A percentile compares a stretch with the other conserved stretches of the same genome.
Evolutionary conservation across 2,888 invertebrate genomes (phyloP).

Genomic region (Fragum fragum): DNA sequence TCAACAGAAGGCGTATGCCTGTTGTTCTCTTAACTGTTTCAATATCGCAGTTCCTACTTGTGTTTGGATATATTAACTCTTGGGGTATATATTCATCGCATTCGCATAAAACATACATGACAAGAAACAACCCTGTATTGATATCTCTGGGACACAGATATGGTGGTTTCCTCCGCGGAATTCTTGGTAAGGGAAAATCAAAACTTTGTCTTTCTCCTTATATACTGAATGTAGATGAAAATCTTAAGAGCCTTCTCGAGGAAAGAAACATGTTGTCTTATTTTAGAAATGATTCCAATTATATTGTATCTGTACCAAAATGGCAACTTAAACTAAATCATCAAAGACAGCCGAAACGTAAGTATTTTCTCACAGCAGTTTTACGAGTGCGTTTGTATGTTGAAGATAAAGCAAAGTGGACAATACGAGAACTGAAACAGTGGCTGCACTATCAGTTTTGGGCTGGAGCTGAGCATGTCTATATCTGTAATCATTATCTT

Average conservation of each 20-base stretch:
- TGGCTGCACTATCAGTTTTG: conserved; percentile 40
- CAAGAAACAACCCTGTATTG: neutral
- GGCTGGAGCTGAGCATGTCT: conserved; percentile 35
- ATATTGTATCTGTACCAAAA: conserved; percentile 11
- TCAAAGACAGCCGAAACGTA: neutral
- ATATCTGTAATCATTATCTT: conserved; percentile 34
- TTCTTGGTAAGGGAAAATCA: neutral
- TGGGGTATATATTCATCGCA: neutral
- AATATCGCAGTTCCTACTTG: neutral
- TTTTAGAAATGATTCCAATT: neutral
- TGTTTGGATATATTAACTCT: neutral
- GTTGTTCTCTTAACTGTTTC: neutral
- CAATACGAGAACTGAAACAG: conserved; percentile 33
- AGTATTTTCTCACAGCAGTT: conserved; percentile 31
- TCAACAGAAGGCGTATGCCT: neutral
- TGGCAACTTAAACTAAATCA: conserved; percentile 8
- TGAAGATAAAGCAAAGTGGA: conserved; percentile 37
- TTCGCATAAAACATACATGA: neutral
- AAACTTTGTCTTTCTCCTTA: neutral
- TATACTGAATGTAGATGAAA: neutral
- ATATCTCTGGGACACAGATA: neutral
- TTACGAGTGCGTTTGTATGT: conserved; percentile 31
- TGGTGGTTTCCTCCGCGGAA: neutral
- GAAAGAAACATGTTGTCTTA: neutral
- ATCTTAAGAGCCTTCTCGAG: neutral